Percentiles rank a stretch among this genome's conserved stretches.
Conservation (phyloP, 2,888 invertebrate genomes). For the Clanis bilineata region DNA sequence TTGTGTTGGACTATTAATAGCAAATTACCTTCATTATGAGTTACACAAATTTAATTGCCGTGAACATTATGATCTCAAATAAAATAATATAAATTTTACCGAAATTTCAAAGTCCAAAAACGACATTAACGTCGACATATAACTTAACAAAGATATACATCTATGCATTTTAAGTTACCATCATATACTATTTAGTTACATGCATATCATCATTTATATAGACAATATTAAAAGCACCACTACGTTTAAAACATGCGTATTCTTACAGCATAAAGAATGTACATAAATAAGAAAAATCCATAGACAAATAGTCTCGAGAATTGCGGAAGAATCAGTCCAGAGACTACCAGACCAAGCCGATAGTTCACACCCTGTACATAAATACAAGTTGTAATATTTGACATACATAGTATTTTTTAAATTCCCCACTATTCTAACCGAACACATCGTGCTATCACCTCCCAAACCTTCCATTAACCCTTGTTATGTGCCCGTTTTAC, state of each 20-base stretch:
- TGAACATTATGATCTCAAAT: no score
- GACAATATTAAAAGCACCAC: slow-evolving; percentile 2
- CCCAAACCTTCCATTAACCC: slow-evolving; percentile 29
- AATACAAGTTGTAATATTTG: slow-evolving; percentile 25
- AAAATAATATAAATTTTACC: no score
- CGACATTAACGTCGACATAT: no score
- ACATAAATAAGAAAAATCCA: background rate
- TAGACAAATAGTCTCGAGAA: slow-evolving; percentile 17
- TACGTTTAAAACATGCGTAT: background rate
- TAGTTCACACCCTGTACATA: slow-evolving; percentile 39
- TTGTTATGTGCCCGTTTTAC: background rate
- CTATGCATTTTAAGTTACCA: no score
- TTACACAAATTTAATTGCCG: no score
- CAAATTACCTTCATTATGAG: no score
- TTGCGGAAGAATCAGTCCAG: slow-evolving; percentile 1
- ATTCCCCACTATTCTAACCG: slow-evolving; percentile 35
- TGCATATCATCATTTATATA: no score
- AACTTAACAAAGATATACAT: no score
- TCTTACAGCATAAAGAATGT: background rate
- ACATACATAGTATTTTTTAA: slow-evolving; percentile 24
- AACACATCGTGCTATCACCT: slow-evolving; percentile 41
- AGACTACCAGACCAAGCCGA: background rate
- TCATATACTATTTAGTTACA: no score
- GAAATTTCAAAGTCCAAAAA: no score
- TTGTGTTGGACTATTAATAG: no score